These are phyloP conservation scores for Leucophenga varia DNA, from an alignment of 1,140 invertebrate genomes.

Conservation along the genomic window DNA sequence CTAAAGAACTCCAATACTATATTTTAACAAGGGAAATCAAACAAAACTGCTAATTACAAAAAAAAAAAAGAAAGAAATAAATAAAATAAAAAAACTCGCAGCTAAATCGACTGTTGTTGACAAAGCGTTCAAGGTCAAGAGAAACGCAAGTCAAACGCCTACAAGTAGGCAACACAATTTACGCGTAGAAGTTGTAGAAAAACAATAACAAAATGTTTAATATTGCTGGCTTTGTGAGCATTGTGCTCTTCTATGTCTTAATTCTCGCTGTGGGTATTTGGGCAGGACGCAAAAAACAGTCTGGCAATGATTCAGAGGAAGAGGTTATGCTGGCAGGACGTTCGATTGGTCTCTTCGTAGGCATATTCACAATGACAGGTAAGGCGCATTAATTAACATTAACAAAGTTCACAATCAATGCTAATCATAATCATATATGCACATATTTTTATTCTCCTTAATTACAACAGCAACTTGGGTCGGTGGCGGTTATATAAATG, in stretches of 20 bases:
- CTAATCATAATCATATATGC: neutral
- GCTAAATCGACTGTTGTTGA: too few species aligned
- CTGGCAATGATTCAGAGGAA: slow-evolving; percentile 84
- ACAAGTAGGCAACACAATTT: slow-evolving; percentile 3
- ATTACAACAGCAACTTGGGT: slow-evolving; percentile 87
- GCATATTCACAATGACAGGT: slow-evolving; percentile 98
- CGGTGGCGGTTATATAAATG: slow-evolving; percentile 98
- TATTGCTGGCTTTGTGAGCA: slow-evolving; percentile 86
- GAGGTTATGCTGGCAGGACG: slow-evolving; percentile 96
- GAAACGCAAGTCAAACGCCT: neutral
- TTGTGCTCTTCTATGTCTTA: slow-evolving; percentile 90
- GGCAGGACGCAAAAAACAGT: slow-evolving; percentile 88
- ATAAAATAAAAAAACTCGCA: too few species aligned
- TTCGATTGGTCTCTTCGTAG: slow-evolving; percentile 94
- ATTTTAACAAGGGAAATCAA: too few species aligned
- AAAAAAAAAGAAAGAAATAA: too few species aligned
- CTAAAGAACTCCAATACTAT: too few species aligned
- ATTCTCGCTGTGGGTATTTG: slow-evolving; percentile 93
- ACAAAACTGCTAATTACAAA: too few species aligned
- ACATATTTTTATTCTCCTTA: slow-evolving; percentile 1
- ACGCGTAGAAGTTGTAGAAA: slow-evolving; percentile 18
- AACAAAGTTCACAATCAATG: neutral
- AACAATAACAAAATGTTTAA: slow-evolving; percentile 74
- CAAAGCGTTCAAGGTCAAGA: too few species aligned
- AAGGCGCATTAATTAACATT: slow-evolving; percentile 31